Evolutionary conservation across 2,113 vertebrate species (phyloP).

Genomic region (Trogon melanurus): DNA sequence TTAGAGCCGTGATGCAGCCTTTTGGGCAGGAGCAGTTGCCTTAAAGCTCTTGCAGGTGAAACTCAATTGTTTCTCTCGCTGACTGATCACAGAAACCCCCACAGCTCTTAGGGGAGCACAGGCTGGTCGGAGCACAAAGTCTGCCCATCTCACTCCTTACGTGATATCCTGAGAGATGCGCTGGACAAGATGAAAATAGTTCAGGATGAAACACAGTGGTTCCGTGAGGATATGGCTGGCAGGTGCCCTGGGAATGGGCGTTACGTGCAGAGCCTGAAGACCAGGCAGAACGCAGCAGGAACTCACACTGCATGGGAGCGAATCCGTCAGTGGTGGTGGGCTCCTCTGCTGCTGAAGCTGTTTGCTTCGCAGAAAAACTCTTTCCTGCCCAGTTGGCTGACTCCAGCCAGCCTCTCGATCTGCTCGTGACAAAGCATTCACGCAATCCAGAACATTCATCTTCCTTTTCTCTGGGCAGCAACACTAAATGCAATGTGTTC

Average conservation of each 20-base stretch:
- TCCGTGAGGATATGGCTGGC: background rate
- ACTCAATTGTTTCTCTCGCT: background rate
- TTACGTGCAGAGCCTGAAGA: background rate
- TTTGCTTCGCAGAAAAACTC: background rate
- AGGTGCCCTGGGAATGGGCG: background rate
- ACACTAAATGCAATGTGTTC: background rate
- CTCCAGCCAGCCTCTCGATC: background rate
- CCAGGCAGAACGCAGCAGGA: background rate
- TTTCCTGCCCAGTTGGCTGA: background rate
- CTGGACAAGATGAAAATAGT: no score
- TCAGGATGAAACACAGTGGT: background rate
- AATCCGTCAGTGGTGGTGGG: background rate
- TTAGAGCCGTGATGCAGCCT: background rate
- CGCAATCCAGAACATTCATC: background rate
- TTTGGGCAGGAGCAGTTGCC: background rate
- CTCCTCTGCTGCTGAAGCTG: background rate
- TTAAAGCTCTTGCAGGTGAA: background rate
- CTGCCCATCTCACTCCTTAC: background rate
- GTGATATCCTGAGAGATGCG: background rate
- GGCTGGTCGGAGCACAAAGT: background rate
- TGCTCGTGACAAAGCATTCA: background rate
- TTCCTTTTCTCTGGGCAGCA: background rate
- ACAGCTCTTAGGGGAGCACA: background rate
- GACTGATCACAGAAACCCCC: background rate
- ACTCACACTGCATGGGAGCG: background rate